Evolutionary conservation across 2,113 vertebrate genomes (phyloP), one percentile per base, ranked within the genome.

Genomic region (Elanus axillaris): DNA sequence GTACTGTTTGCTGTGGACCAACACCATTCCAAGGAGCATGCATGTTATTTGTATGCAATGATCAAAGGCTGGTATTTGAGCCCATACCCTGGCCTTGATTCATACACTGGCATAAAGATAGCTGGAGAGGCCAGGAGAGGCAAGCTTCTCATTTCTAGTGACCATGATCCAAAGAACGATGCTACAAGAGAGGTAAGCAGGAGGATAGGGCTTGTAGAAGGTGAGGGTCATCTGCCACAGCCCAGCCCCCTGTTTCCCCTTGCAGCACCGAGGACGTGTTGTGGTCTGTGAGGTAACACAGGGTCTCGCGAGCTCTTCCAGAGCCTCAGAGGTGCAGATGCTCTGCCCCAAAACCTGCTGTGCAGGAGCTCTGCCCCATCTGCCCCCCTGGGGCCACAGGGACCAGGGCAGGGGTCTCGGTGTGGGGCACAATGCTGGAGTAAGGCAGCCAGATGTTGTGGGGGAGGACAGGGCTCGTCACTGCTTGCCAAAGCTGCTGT

Each of bases 401-500:
- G 34, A 71, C 21, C 3, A 45, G 56, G 34, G 13, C 66, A 86
- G 43, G 32, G 56, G 38, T 7, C 56, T 29, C 5, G 1, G 7
- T 1, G 0, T 21, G 88, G 45, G 56, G 18, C 34, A 43, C 0
- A 5, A 6, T 5, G 5, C 17, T 8, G 36, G 11, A 0, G 0
- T 36, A 31, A 82, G 82, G 71, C 74, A 88, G 71, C 36, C 86
- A 90, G 86, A 91, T 90, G 71, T 82, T 78, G 36, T n/a, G n/a
- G 64, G 47, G 36, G 25, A 56, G 71, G 71, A 48, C 36, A 31
- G 64, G 16, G 34, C 62, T 63, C 1, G 0, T 5, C 7, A 3
- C 13, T 3, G 3, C 56, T 42, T 88, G 60, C 43, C 58, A n/a
- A 52, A 72, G 62, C 53, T 64, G 48, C 58, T 47, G 23, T 11